Base-by-base conservation (phyloP, 2,797 vertebrate species). In the Coregonus sp. region DNA sequence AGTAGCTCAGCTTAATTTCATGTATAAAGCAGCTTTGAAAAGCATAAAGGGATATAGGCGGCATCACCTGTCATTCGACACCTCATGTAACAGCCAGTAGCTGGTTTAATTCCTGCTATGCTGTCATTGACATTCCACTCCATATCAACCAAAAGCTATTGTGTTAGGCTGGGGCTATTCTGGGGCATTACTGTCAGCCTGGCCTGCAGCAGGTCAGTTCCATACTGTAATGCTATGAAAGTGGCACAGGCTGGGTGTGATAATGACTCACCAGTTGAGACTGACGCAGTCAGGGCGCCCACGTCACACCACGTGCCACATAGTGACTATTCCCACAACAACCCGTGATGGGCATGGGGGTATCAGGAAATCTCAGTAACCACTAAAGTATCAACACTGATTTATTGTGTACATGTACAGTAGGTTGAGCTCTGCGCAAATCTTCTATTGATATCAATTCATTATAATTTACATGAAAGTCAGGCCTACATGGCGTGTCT, bases 121-220 rank as follows among this genome's bases (percentile, higher is more conserved):
- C 79, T 80, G 86, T 90, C 87, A 88, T 80, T 90, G 90, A 90
- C 91, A 89, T 90, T 86, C 80, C 82, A 72, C 75, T 85, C 89
- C 92, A 93, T 93, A 20, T 31, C 91, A 91, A 91, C 86, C 88
- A 88, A 72, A 79, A 78, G 75, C 78, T 89, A 90, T 89, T 90
- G 83, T 86, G 87, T 66, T 33, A 52, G 80, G 75, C 75, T 25
- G 72, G 69, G 11, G 82, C 84, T 90, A 91, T 89, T 92, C 90
- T 78, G 84, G 80, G 80, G 72, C 72, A 84, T 82, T 84, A 79
- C 77, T 40, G 79, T 78, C 75, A 40, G 77, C 68, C 81, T 78
- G 84, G 52, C 56, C 51, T 40, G 37, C 75, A 74, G 80, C 72
- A 81, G 84, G 78, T 80, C 80, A 78, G 78, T 80, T 80, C 78